Evolutionary conservation across 2,888 invertebrate species (phyloP).

Genomic region (Boloria euphrosyne): DNA sequence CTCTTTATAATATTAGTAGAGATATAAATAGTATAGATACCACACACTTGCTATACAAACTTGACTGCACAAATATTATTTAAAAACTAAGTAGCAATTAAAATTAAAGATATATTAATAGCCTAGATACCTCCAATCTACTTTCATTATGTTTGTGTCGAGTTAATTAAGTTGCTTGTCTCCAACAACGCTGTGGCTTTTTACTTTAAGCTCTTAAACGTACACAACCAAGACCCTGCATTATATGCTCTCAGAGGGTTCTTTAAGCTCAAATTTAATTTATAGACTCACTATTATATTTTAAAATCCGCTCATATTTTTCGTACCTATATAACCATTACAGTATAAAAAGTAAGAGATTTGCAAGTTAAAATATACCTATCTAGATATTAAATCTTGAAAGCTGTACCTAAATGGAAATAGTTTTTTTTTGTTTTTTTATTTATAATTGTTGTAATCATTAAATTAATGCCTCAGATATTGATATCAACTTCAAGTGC

Average conservation of each 20-base stretch:
- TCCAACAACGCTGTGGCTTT: conserved; percentile 59
- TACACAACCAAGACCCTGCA: conserved; percentile 62
- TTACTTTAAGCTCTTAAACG: conserved; percentile 70
- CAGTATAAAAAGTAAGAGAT: no score
- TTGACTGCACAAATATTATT: neutral
- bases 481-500: conserved; percentile 26
- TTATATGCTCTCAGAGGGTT: conserved; percentile 56
- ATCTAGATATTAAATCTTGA: no score
- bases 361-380: no score
- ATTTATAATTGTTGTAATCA: no score
- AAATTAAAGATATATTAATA: neutral
- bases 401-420: no score
- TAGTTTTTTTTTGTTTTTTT: no score
- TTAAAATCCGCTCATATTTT: neutral
- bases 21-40: no score
- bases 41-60: no score
- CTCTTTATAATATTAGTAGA: no score
- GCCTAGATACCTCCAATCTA: conserved; percentile 15
- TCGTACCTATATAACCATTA: no score
- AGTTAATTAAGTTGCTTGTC: conserved; percentile 75
- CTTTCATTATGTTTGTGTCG: conserved; percentile 49
- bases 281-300: neutral
- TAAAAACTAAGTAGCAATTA: no score
- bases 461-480: conserved; percentile 23
- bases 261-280: conserved; percentile 16